Evolutionary conservation across 2,888 invertebrate genomes (phyloP).

Genomic region (Branchinecta sandiegonensis): DNA sequence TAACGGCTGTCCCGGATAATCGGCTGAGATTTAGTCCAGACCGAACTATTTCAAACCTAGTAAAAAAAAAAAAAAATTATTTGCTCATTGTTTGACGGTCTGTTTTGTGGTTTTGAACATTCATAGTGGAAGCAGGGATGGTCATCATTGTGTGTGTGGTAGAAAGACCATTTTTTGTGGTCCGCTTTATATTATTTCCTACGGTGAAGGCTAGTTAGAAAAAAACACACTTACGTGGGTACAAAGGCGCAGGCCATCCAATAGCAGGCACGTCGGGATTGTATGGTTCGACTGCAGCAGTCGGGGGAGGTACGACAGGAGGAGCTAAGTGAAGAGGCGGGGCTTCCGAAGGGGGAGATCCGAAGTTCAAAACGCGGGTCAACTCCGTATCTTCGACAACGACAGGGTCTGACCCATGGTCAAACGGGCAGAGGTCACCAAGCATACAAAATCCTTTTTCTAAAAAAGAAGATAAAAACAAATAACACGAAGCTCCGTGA

Average conservation of each 20-base stretch:
- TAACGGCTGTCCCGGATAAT: too few relatives aligned
- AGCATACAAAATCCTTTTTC: conserved; percentile 91
- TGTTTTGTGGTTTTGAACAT: too few relatives aligned
- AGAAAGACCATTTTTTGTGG: too few relatives aligned
- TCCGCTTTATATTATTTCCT: too few relatives aligned
- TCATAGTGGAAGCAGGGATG: too few relatives aligned
- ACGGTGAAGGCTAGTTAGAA: too few relatives aligned
- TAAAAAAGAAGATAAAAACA: conserved; percentile 33
- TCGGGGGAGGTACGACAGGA: conserved; percentile 26
- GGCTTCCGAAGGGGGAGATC: conserved; percentile 28
- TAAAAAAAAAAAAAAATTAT: too few relatives aligned
- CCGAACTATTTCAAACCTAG: too few relatives aligned
- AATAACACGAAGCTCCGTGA: background rate
- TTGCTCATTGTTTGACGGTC: too few relatives aligned
- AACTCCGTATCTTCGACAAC: conserved; percentile 71
- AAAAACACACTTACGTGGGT: conserved; percentile 1
- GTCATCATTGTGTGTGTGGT: too few relatives aligned
- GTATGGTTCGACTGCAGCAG: conserved; percentile 43
- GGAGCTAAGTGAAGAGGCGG: conserved; percentile 30
- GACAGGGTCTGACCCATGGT: conserved; percentile 92
- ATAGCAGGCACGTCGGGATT: conserved; percentile 70
- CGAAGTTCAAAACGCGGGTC: conserved; percentile 38
- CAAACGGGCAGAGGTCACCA: conserved; percentile 90
- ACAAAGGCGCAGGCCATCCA: conserved; percentile 20
- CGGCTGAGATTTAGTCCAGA: too few relatives aligned